Base-by-base conservation (phyloP, 2,113 vertebrate genomes). In the Ancistrus triradiatus region DNA sequence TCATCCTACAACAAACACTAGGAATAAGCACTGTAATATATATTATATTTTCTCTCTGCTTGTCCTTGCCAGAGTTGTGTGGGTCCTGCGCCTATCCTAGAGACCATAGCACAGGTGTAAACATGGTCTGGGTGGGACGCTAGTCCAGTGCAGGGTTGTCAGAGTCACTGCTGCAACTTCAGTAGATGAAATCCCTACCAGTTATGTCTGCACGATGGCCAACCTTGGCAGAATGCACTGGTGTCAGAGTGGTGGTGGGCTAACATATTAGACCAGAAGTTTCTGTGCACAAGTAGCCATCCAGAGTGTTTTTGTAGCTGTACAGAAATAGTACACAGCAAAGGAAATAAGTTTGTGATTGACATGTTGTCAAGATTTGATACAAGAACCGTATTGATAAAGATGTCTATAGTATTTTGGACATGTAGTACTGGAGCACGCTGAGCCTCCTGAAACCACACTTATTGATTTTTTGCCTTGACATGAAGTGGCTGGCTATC, bases 401-500 rank as follows among this genome's bases (percentile, higher is more conserved):
- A 52, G 48, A 63, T 63, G 19, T 46, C 14, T 10, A 17, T 49
- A 44, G 28, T 44, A 44, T 64, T 64, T 42, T 53, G 9, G 5
- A 40, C 35, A 35, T 53, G 47, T 50, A 24, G 6, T 21, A 37
- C 9, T 22, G 14, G 27, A 24, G 51, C 19, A 22, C 60, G 43
- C 42, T 18, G 14, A 44, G 27, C 40, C 11, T 42, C 55, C 10
- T 37, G 46, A 43, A 33, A 49, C 52, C 59, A 24, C 57, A 46
- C 22, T 46, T 57, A 73, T 68, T 73, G 70, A 73, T 73, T 58
- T 31, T 37, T 28, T 57, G 22, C 19, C 40, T 59, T 40, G 51
- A 57, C 37, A 48, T 69, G 53, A 65, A 69, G 66, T 69, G 60
- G 48, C 64, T 57, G 2, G 53, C 15, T 57, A 68, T 68, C 4